A percentile compares a stretch with the other conserved stretches of the same genome.
phyloP scores from a whole-genome alignment of 2,113 vertebrate genomes.

The Hydrolagus affinis region DNA sequence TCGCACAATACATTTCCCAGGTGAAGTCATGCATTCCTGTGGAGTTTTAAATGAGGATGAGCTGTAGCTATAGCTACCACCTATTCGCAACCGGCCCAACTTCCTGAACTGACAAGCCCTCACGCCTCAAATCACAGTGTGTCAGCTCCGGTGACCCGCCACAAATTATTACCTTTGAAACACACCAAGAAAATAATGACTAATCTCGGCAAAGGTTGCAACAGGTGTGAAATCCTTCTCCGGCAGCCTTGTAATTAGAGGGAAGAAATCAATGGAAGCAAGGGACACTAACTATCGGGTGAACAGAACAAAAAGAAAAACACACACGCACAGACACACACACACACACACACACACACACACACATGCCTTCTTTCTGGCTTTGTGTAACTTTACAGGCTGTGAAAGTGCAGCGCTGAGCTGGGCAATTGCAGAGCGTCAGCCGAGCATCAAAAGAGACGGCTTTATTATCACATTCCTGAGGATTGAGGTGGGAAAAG shows the following conservation, averaged over 20 bases:
- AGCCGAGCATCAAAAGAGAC: too few species aligned
- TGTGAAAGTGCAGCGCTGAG: too few species aligned
- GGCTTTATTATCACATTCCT: too few species aligned
- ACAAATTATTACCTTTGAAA: background rate
- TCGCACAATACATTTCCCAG: background rate
- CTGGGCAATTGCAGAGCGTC: too few species aligned
- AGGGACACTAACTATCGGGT: background rate
- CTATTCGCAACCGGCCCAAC: background rate
- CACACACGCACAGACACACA: too few species aligned
- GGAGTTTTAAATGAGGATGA: too few species aligned
- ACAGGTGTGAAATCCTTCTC: background rate
- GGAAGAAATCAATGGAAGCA: background rate
- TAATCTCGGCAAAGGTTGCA: constrained; percentile 1
- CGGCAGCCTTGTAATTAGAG: background rate
- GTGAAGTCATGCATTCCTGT: background rate
- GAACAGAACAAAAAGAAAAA: background rate
- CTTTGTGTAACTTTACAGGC: too few species aligned
- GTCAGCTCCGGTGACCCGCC: background rate
- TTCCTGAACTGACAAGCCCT: background rate
- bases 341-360: too few species aligned
- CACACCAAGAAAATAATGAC: background rate
- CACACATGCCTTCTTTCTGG: too few species aligned
- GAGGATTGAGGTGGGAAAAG: too few species aligned
- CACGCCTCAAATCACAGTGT: background rate
- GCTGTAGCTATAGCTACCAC: background rate